Evolutionary conservation across 2,113 vertebrate species (phyloP).

Genomic region (Corythornis cristatus): DNA sequence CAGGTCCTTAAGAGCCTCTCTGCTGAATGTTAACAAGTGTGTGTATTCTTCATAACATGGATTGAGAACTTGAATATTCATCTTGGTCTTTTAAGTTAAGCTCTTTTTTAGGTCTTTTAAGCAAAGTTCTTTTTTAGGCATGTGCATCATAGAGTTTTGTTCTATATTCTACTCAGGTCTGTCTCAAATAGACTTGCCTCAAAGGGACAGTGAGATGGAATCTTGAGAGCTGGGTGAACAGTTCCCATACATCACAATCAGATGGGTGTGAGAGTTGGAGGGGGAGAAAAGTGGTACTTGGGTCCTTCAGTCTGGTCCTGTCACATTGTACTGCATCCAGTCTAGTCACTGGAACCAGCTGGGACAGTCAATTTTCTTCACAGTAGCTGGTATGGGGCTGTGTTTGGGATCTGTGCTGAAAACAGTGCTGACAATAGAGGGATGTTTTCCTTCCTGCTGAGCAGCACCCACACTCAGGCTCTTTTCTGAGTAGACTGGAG

Average conservation of each 20-base stretch:
- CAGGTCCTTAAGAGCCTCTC: neutral
- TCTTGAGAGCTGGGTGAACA: neutral
- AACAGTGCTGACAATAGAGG: neutral
- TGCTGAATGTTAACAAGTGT: neutral
- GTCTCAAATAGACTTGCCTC: neutral
- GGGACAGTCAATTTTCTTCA: neutral
- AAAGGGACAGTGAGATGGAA: neutral
- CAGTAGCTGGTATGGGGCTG: neutral
- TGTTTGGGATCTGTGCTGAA: neutral
- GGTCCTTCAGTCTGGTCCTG: neutral
- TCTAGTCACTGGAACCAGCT: neutral
- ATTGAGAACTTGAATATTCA: neutral
- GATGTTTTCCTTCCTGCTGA: neutral
- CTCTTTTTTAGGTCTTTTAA: neutral
- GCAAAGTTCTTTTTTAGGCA: neutral
- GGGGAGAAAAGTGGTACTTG: neutral
- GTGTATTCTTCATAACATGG: neutral
- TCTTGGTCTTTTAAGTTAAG: neutral
- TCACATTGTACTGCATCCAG: neutral
- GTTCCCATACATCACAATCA: neutral
- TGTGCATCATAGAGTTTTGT: neutral
- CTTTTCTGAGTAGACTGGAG: neutral
- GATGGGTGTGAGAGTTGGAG: neutral
- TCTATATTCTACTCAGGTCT: constrained; percentile 5
- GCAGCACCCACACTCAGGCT: neutral